Percentiles rank a stretch among this genome's conserved stretches.
These are phyloP conservation scores for Nysson spinosus DNA, from an alignment of 2,888 invertebrate species.

Conservation along the genomic window DNA sequence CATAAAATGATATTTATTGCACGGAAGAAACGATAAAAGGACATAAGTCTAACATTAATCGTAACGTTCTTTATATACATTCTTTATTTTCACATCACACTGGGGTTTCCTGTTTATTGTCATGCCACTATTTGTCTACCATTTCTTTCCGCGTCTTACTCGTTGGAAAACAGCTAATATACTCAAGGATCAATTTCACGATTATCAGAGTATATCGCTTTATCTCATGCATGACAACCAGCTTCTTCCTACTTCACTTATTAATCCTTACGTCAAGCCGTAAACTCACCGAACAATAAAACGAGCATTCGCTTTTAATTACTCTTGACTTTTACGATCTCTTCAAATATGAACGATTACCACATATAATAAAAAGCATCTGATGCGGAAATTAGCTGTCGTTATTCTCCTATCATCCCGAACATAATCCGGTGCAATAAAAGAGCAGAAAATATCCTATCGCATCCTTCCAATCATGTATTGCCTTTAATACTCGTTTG, in stretches of 20 bases:
- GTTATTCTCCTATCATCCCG: slow-evolving; percentile 44
- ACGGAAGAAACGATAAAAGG: too few relatives aligned
- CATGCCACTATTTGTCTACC: slow-evolving; percentile 22
- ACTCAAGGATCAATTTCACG: slow-evolving; percentile 45
- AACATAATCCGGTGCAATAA: slow-evolving; percentile 4
- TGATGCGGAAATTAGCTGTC: slow-evolving; percentile 46
- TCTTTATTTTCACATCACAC: background rate
- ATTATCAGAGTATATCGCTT: slow-evolving; percentile 36
- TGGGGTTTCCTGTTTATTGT: background rate
- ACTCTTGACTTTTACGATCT: slow-evolving; percentile 3
- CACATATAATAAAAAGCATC: slow-evolving; percentile 12
- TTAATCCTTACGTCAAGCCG: slow-evolving; percentile 3
- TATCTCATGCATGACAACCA: slow-evolving; percentile 17
- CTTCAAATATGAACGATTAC: background rate
- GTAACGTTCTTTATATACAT: too few relatives aligned
- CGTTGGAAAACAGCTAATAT: slow-evolving; percentile 30
- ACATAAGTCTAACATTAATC: too few relatives aligned
- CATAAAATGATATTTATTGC: background rate
- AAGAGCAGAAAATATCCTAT: too few relatives aligned
- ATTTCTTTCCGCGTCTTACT: slow-evolving; percentile 13
- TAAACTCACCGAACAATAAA: slow-evolving; percentile 36
- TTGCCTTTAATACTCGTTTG: too few relatives aligned
- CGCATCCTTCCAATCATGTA: too few relatives aligned
- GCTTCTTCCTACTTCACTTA: slow-evolving; percentile 10
- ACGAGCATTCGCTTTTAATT: background rate